Percentiles rank a stretch among this genome's conserved stretches.
Evolutionary conservation across 2,113 vertebrate genomes (phyloP).

Genomic region (Alligator mississippiensis): DNA sequence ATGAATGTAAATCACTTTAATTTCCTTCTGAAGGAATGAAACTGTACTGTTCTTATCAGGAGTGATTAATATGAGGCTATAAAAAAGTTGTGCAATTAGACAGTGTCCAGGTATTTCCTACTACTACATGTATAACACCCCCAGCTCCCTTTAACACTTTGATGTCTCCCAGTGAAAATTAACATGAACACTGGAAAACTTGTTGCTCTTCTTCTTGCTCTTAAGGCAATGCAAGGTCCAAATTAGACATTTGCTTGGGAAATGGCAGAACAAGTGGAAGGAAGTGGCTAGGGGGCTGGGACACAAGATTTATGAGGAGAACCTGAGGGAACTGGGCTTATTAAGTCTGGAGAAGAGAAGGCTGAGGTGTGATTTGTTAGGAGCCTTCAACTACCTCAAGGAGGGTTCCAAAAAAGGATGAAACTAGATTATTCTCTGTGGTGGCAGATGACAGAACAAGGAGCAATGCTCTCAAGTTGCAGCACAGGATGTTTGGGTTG

Average conservation of each 20-base stretch:
- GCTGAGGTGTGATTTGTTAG: too few relatives aligned
- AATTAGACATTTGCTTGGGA: background rate
- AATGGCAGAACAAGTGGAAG: background rate
- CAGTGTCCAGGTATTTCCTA: background rate
- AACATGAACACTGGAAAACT: background rate
- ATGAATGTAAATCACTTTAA: slow-evolving; percentile 2
- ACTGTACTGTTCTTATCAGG: background rate
- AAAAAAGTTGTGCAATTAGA: background rate
- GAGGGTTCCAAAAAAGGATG: too few relatives aligned
- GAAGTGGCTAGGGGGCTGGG: background rate
- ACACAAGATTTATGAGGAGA: too few relatives aligned
- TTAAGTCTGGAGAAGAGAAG: too few relatives aligned
- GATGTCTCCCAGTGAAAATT: background rate
- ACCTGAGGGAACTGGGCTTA: too few relatives aligned
- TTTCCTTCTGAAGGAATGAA: background rate
- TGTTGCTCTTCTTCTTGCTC: background rate
- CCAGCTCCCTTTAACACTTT: background rate
- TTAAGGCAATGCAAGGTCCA: background rate
- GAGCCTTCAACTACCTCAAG: too few relatives aligned
- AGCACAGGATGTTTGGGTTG: too few relatives aligned
- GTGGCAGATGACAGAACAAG: too few relatives aligned
- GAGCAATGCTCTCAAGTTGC: too few relatives aligned
- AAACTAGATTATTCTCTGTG: too few relatives aligned
- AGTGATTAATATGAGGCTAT: background rate
- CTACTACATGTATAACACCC: background rate